Percentiles rank a stretch among this genome's conserved stretches.
Evolutionary conservation across 2,888 invertebrate species (phyloP).

Genomic region (Andrena bucephala): DNA sequence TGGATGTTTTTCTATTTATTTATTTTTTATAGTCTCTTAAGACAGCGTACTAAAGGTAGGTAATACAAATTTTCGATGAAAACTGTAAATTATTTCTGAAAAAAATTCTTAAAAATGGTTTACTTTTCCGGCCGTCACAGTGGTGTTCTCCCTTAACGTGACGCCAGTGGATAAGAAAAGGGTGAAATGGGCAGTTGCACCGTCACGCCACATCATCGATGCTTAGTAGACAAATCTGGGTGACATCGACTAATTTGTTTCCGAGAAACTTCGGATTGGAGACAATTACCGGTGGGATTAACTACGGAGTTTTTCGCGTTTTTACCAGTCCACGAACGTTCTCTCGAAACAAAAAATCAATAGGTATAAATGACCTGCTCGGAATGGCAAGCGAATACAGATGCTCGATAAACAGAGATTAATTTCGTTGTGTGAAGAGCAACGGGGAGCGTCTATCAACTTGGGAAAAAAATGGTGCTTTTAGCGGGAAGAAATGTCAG

Average conservation of each 20-base stretch:
- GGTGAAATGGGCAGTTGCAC: not conserved
- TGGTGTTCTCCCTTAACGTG: too few species aligned
- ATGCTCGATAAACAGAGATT: not conserved
- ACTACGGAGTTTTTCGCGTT: not conserved
- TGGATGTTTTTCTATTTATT: too few species aligned
- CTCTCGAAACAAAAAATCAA: not conserved
- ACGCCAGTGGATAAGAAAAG: not conserved
- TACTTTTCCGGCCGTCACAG: too few species aligned
- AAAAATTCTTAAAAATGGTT: too few species aligned
- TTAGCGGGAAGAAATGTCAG: not conserved
- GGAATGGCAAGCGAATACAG: not conserved
- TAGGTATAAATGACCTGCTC: not conserved
- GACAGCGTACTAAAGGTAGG: too few species aligned
- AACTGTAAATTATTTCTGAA: too few species aligned
- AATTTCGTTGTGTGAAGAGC: not conserved
- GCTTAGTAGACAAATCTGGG: not conserved
- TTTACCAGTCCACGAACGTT: not conserved
- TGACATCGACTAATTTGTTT: constrained; percentile 15
- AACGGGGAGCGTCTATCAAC: not conserved
- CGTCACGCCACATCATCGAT: not conserved
- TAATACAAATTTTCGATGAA: too few species aligned
- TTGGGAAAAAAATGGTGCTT: not conserved
- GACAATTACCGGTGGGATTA: constrained; percentile 4
- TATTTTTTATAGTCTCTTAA: too few species aligned
- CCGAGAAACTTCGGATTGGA: not conserved